Conservation (phyloP, 1,140 invertebrate species). For the Apis dorsata region DNA sequence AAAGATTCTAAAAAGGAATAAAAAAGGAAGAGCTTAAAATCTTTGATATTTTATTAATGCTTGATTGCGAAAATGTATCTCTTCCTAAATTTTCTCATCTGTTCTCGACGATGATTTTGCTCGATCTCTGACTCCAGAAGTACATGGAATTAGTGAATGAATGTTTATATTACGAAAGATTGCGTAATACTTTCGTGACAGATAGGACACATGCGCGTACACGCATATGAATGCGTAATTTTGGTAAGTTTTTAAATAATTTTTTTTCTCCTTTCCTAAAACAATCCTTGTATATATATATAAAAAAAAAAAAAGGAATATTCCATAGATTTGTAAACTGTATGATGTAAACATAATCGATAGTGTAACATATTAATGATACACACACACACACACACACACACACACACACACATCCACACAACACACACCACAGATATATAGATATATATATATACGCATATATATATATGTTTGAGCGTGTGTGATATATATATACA, state of each 20-base stretch:
- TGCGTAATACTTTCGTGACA: conserved; percentile 24
- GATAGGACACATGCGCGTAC: background rate
- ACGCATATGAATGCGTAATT: background rate
- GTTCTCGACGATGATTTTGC: background rate
- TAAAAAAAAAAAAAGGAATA: conserved; percentile 63
- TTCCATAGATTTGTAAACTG: conserved; percentile 74
- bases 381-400: background rate
- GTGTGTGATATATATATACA: background rate
- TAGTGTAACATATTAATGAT: conserved; percentile 77
- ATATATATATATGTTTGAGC: background rate
- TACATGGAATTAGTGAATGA: background rate
- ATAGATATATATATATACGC: background rate
- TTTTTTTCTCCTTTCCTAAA: conserved; percentile 14
- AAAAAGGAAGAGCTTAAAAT: background rate
- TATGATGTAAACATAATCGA: conserved; percentile 77
- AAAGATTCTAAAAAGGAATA: background rate
- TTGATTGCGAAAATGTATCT: background rate
- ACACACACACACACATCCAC: conserved; percentile 11
- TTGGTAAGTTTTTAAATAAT: conserved; percentile 23
- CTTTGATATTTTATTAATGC: background rate
- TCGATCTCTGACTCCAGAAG: conserved; percentile 1
- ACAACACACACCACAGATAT: conserved; percentile 65
- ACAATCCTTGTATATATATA: conserved; percentile 72
- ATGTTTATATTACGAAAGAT: background rate
- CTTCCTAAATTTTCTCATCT: background rate